Evolutionary conservation across 2,888 invertebrate genomes (phyloP).

Genomic region (Lochmaea crataegi): DNA sequence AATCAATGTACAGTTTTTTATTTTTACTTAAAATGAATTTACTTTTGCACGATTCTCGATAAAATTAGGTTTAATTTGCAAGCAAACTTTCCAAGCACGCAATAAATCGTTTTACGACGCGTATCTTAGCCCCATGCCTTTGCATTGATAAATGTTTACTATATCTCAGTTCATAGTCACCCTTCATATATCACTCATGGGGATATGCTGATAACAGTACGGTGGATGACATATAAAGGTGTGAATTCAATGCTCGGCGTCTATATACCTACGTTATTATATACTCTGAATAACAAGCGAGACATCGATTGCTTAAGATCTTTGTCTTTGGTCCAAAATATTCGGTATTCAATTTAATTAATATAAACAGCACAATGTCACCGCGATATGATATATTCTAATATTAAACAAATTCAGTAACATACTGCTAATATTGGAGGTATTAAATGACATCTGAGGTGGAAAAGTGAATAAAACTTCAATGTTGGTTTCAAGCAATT

Average conservation of each 20-base stretch:
- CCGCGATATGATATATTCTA: background rate
- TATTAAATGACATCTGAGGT: no score
- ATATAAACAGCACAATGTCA: background rate
- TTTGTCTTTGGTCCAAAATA: background rate
- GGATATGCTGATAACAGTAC: conserved; percentile 11
- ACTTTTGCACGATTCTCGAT: background rate
- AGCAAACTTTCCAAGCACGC: conserved; percentile 6
- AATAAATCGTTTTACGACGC: conserved; percentile 13
- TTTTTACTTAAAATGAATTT: background rate
- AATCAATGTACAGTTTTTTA: background rate
- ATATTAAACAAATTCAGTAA: no score
- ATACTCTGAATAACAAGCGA: background rate
- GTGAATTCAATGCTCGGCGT: conserved; percentile 3
- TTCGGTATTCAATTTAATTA: background rate
- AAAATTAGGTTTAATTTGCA: background rate
- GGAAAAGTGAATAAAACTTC: no score
- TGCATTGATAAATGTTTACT: conserved; percentile 1
- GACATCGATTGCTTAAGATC: background rate
- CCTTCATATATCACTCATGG: conserved; percentile 11
- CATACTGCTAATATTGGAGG: no score
- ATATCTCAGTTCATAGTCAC: conserved; percentile 3
- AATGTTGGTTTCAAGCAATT: no score
- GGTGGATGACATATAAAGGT: background rate
- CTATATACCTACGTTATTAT: background rate
- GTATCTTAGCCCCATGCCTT: background rate